Conservation (phyloP, 2,888 invertebrate genomes). For the Caenorhabditis afra region DNA sequence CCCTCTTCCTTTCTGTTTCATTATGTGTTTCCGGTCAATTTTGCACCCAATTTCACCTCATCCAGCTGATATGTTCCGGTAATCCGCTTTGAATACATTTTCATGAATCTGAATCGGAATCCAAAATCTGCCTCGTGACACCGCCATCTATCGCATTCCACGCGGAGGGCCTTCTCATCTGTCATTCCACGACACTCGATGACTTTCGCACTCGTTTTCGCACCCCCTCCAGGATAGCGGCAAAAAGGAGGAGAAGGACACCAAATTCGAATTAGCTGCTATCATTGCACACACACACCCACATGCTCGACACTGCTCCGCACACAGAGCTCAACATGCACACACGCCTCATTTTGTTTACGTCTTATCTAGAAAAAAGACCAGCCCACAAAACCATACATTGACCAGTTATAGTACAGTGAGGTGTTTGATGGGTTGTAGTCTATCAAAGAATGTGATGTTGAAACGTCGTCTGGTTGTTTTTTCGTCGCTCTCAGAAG, state of each 20-base stretch:
- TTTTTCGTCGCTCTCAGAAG: no score
- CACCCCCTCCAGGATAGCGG: not conserved
- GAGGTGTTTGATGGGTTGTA: slow-evolving; percentile 6
- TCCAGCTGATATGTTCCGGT: no score
- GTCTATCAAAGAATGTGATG: no score
- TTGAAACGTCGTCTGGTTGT: no score
- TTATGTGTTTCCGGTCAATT: not conserved
- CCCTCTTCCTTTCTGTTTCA: not conserved
- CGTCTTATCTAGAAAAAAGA: slow-evolving; percentile 6
- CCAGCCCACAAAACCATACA: not conserved
- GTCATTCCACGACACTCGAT: slow-evolving; percentile 34
- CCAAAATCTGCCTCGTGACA: slow-evolving; percentile 5
- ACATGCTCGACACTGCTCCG: not conserved
- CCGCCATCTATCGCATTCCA: not conserved
- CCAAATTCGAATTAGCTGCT: slow-evolving; percentile 44
- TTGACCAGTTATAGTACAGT: slow-evolving; percentile 22
- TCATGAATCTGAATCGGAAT: not conserved
- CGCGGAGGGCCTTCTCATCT: slow-evolving; percentile 13
- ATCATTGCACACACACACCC: slow-evolving; percentile 39
- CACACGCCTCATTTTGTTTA: slow-evolving; percentile 26
- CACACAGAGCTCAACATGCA: slow-evolving; percentile 1
- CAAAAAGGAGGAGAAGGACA: slow-evolving; percentile 1
- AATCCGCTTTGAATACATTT: no score
- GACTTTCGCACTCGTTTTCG: not conserved
- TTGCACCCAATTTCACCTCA: no score